Percentiles rank a stretch among this genome's conserved stretches.
phyloP scores from a whole-genome alignment of 2,797 vertebrate species.

The Enteromius afrohamiltoni region DNA sequence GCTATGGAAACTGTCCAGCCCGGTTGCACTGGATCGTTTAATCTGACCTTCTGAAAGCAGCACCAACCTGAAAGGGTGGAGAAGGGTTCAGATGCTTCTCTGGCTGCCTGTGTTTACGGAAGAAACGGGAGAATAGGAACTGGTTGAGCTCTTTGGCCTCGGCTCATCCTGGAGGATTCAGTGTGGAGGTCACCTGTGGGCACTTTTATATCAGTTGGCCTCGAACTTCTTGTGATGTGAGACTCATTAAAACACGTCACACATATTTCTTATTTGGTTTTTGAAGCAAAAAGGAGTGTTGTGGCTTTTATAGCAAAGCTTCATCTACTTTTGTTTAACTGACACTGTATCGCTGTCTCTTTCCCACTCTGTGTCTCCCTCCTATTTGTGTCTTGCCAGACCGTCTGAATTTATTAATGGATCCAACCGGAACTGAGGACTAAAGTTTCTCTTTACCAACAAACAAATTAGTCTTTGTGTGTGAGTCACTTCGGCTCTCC shows the following conservation, averaged over 20 bases:
- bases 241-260: not conserved
- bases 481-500: slow-evolving; percentile 70
- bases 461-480: slow-evolving; percentile 85
- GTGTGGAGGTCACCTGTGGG: slow-evolving; percentile 52
- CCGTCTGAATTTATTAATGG: slow-evolving; percentile 76
- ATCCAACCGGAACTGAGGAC: slow-evolving; percentile 77
- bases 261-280: not conserved
- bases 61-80: slow-evolving; percentile 16
- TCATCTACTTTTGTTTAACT: slow-evolving; percentile 47
- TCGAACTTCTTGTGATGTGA: slow-evolving; percentile 13
- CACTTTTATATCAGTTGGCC: slow-evolving; percentile 50
- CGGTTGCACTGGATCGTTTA: slow-evolving; percentile 2
- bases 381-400: slow-evolving; percentile 60
- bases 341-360: slow-evolving; percentile 63
- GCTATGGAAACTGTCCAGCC: not conserved
- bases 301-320: not conserved
- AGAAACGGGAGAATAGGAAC: slow-evolving; percentile 44
- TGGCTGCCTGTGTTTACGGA: slow-evolving; percentile 44
- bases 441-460: slow-evolving; percentile 81
- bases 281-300: not conserved
- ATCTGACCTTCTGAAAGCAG: slow-evolving; percentile 40
- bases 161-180: slow-evolving; percentile 34
- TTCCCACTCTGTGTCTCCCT: slow-evolving; percentile 5
- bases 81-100: slow-evolving; percentile 36
- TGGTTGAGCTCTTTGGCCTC: slow-evolving; percentile 28